Conservation (phyloP, 1,140 invertebrate species). For the Ditylenchus dipsaci region DNA sequence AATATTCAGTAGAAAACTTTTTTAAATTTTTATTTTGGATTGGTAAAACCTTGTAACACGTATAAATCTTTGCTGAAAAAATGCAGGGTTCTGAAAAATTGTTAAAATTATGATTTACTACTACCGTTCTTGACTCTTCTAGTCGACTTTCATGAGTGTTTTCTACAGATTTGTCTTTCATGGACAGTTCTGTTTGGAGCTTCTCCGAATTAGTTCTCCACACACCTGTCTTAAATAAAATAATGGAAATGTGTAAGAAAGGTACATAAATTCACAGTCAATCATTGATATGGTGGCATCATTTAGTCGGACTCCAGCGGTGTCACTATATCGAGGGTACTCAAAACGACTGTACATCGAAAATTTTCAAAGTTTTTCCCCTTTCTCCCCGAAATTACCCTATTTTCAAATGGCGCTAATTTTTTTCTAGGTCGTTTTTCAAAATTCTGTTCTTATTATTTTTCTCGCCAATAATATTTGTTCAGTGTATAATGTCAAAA, state of each 20-base stretch:
- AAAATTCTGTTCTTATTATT: no score
- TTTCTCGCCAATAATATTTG: no score
- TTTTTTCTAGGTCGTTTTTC: no score
- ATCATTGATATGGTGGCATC: no score
- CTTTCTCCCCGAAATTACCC: no score
- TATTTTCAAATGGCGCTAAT: no score
- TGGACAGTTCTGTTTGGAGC: slow-evolving; percentile 6
- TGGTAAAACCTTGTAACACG: background rate
- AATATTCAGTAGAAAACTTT: slow-evolving; percentile 4
- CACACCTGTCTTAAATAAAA: slow-evolving; percentile 37
- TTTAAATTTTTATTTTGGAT: no score
- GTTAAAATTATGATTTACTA: background rate
- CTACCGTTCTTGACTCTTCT: slow-evolving; percentile 24
- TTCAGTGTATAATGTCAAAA: no score
- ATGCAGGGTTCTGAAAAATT: background rate
- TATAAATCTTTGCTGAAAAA: slow-evolving; percentile 30
- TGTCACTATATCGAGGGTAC: no score
- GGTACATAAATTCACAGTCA: background rate
- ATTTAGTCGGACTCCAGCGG: no score
- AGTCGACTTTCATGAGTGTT: slow-evolving; percentile 38
- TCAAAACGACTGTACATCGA: no score
- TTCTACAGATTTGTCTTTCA: slow-evolving; percentile 29
- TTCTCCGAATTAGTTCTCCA: slow-evolving; percentile 29
- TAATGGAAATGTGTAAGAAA: background rate
- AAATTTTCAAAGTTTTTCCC: no score